A percentile compares a stretch with the other conserved stretches of the same genome.
phyloP scores from a whole-genome alignment of 2,888 invertebrate genomes.

The Aquatica leii region DNA sequence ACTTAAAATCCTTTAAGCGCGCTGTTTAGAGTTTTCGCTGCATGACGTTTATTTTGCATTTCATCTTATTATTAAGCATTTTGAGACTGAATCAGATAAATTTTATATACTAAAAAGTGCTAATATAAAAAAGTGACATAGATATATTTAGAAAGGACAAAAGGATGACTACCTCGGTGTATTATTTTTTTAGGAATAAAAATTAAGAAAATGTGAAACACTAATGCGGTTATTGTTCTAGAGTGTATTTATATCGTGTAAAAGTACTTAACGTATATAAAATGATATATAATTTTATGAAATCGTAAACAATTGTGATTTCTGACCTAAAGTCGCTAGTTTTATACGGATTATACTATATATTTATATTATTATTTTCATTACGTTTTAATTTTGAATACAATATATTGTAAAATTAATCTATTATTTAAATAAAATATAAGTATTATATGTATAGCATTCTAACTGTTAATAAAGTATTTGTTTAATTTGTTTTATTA shows the following conservation, averaged over 20 bases:
- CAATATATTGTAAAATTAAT: background rate
- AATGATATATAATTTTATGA: slow-evolving; percentile 2
- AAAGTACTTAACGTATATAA: slow-evolving; percentile 23
- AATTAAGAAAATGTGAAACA: background rate
- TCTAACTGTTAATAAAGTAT: no score
- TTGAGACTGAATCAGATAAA: background rate
- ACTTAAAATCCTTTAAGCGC: no score
- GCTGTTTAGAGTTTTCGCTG: no score
- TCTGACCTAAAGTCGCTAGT: slow-evolving; percentile 26
- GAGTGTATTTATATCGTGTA: background rate
- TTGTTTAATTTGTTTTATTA: no score
- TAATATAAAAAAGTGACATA: background rate
- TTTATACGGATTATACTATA: slow-evolving; percentile 26
- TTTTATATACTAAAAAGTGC: background rate
- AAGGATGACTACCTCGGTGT: slow-evolving; percentile 3
- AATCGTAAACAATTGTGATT: slow-evolving; percentile 29
- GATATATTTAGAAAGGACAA: background rate
- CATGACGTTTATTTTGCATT: background rate
- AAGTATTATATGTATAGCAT: no score
- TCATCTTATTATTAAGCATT: background rate
- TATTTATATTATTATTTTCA: slow-evolving; percentile 31
- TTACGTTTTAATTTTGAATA: slow-evolving; percentile 14
- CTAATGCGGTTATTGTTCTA: background rate
- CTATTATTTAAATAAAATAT: no score
- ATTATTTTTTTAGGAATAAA: background rate